phyloP scores from a whole-genome alignment of 2,797 vertebrate genomes.

The Calcarius lapponicus region DNA sequence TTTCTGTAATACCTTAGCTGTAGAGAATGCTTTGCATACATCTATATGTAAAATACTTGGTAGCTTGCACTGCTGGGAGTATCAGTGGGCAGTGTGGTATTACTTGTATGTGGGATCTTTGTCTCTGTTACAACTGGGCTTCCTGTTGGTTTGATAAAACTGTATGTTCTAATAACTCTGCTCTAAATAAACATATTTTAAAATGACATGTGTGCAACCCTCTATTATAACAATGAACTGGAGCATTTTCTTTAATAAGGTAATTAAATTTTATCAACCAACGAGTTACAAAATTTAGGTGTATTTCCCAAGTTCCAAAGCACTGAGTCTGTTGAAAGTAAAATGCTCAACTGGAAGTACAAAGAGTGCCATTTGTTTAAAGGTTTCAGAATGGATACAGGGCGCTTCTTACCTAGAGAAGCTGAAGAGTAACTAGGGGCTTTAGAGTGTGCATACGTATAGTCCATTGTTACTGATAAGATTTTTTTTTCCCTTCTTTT shows the following conservation, averaged over 20 bases:
- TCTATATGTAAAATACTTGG: background rate
- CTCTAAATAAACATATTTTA: background rate
- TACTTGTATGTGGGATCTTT: background rate
- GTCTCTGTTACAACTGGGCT: background rate
- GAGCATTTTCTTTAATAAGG: background rate
- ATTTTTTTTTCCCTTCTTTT: background rate
- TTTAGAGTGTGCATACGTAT: background rate
- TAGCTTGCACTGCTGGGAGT: background rate
- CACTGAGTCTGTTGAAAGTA: background rate
- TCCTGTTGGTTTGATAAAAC: background rate
- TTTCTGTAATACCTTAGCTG: background rate
- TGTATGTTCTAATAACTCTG: background rate
- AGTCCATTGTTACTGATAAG: background rate
- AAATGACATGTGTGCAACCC: background rate
- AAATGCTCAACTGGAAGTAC: background rate
- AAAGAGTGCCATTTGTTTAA: background rate
- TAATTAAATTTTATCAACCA: background rate
- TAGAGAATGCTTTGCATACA: background rate
- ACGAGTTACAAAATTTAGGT: background rate
- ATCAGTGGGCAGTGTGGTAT: background rate
- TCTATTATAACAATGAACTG: background rate
- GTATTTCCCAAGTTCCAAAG: background rate
- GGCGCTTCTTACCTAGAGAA: background rate
- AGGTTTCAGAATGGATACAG: background rate
- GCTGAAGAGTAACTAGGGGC: background rate